A percentile compares a stretch with the other conserved stretches of the same genome.
These are phyloP conservation scores for Neuroterus valhalla DNA, from an alignment of 1,140 invertebrate species.

Conservation along the genomic window DNA sequence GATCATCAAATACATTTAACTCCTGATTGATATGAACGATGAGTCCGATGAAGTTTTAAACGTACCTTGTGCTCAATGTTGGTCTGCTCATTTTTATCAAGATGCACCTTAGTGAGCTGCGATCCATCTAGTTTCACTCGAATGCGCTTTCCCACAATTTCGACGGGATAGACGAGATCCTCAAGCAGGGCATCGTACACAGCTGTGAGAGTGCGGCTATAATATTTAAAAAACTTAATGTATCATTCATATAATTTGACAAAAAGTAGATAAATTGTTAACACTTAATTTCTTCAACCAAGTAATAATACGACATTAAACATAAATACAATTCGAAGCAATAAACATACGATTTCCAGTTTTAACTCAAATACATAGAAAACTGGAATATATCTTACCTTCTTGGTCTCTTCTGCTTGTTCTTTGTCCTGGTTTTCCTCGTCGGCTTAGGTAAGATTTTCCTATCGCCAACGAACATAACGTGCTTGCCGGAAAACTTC, in stretches of 20 bases:
- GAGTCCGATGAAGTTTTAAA: conserved; percentile 32
- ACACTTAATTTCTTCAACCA: too few relatives aligned
- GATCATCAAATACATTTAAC: too few relatives aligned
- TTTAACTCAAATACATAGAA: conserved; percentile 7
- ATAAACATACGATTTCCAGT: conserved; percentile 29
- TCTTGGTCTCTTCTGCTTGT: conserved; percentile 98
- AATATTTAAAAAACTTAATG: conserved; percentile 40
- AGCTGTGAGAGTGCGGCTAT: conserved; percentile 93
- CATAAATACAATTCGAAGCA: conserved; percentile 40
- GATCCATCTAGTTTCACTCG: conserved; percentile 96
- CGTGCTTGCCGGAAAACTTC: conserved; percentile 99
- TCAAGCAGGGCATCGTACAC: conserved; percentile 98
- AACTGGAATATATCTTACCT: conserved; percentile 73
- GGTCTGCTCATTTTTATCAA: conserved; percentile 99
- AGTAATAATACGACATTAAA: too few relatives aligned
- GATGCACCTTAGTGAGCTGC: conserved; percentile 97
- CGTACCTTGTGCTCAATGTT: conserved; percentile 99
- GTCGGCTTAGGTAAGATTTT: conserved; percentile 99
- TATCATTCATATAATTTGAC: too few relatives aligned
- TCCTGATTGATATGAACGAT: too few relatives aligned
- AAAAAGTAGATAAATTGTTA: too few relatives aligned
- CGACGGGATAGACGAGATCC: conserved; percentile 98
- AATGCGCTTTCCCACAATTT: conserved; percentile 99
- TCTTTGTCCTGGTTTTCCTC: conserved; percentile 93
- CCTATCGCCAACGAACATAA: conserved; percentile 98